Conservation (phyloP, 2,888 invertebrate species). For the Dolichopus griseipennis region DNA sequence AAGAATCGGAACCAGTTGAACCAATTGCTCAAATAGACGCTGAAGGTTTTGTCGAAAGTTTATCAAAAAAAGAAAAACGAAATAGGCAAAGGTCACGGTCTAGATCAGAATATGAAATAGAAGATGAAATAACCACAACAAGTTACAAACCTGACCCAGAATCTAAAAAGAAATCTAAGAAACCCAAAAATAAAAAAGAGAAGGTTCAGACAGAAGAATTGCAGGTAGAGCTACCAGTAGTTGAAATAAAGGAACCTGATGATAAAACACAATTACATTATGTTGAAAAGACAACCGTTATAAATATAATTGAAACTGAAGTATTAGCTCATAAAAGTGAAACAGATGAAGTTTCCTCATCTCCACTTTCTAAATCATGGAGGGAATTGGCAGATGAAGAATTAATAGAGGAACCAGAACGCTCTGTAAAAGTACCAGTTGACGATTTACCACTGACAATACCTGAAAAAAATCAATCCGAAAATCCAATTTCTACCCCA, state of each 20-base stretch:
- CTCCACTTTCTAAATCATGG: not conserved
- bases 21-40: conserved; percentile 15
- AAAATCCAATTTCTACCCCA: not conserved
- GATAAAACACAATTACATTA: not conserved
- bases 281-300: not conserved
- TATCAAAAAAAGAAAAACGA: conserved; percentile 35
- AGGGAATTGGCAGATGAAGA: conserved; percentile 1
- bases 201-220: not conserved
- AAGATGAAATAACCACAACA: conserved; percentile 31
- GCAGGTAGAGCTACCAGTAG: not conserved
- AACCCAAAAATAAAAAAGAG: not conserved
- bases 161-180: conserved; percentile 12
- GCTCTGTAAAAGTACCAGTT: not conserved
- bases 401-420: not conserved
- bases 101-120: conserved; percentile 31
- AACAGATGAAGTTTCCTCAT: not conserved
- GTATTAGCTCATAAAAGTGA: not conserved
- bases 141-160: conserved; percentile 37
- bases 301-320: not conserved
- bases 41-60: conserved; percentile 46
- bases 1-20: conserved; percentile 17
- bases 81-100: conserved; percentile 39
- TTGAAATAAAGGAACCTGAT: not conserved
- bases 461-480: not conserved
- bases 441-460: not conserved